Percentiles rank a stretch among this genome's conserved stretches.
Conservation (phyloP, 2,113 vertebrate genomes). For the Brevimyrus niger region DNA sequence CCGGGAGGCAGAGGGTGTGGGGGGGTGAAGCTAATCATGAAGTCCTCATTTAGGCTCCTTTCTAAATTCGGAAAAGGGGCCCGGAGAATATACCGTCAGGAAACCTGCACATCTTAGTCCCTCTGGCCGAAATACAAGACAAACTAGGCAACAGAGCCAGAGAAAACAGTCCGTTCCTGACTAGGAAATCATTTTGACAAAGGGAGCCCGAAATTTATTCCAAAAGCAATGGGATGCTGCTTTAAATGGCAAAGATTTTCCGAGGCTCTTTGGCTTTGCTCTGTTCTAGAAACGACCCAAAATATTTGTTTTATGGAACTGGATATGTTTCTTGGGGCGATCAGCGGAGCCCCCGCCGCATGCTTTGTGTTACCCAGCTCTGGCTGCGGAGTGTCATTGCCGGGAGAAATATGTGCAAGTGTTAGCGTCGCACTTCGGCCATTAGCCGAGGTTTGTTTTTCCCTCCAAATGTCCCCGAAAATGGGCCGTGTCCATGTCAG, state of each 20-base stretch:
- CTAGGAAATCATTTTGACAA: slow-evolving; percentile 16
- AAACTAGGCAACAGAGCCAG: slow-evolving; percentile 25
- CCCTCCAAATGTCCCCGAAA: not conserved
- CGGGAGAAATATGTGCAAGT: not conserved
- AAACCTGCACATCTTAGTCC: slow-evolving; percentile 12
- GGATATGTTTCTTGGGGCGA: not conserved
- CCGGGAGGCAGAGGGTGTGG: not conserved
- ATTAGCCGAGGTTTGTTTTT: not conserved
- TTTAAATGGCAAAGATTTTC: not conserved
- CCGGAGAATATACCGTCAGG: slow-evolving; percentile 14
- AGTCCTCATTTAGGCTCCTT: not conserved
- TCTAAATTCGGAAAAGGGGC: slow-evolving; percentile 20
- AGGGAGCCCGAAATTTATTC: slow-evolving; percentile 14
- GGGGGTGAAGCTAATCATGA: not conserved
- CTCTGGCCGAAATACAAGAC: slow-evolving; percentile 28
- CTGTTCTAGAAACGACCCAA: not conserved
- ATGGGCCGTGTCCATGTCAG: not conserved
- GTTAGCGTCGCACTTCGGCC: not conserved
- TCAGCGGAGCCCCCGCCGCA: not conserved
- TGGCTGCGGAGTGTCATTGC: not conserved
- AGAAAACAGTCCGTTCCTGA: slow-evolving; percentile 22
- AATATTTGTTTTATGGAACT: slow-evolving; percentile 13
- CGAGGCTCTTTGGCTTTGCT: not conserved
- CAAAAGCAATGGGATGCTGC: slow-evolving; percentile 12
- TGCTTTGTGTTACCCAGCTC: not conserved